phyloP scores from a whole-genome alignment of 2,888 invertebrate genomes.

The Biston betularia region DNA sequence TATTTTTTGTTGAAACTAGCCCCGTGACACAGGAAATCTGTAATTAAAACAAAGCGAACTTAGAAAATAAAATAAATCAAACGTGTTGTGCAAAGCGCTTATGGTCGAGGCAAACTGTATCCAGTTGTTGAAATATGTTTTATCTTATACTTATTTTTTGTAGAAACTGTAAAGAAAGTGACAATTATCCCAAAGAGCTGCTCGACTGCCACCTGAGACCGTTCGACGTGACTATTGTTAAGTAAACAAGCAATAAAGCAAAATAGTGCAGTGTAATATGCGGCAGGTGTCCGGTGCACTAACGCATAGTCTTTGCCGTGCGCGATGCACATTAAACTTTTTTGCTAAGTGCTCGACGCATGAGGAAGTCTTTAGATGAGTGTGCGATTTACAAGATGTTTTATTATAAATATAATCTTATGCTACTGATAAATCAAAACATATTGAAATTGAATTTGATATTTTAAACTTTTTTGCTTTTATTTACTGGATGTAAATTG shows the following conservation, averaged over 20 bases:
- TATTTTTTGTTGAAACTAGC: slow-evolving; percentile 85
- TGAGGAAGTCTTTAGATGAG: no score
- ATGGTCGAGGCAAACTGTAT: not conserved
- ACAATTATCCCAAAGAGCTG: no score
- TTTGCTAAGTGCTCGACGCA: not conserved
- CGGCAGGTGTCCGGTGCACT: not conserved
- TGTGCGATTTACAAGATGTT: no score
- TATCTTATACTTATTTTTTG: not conserved
- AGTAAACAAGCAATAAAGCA: no score
- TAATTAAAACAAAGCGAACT: slow-evolving; percentile 57
- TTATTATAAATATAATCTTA: no score
- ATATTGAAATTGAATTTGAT: no score
- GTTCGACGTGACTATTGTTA: no score
- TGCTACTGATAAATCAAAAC: no score
- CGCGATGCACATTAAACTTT: not conserved
- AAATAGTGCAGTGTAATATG: not conserved
- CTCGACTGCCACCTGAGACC: no score
- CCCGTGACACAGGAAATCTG: slow-evolving; percentile 85
- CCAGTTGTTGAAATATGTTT: not conserved
- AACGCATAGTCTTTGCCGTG: not conserved
- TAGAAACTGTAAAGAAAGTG: no score
- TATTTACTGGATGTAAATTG: no score
- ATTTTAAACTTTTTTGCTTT: no score
- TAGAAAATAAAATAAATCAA: slow-evolving; percentile 43
- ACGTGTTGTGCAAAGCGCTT: slow-evolving; percentile 8